A percentile compares a stretch with the other conserved stretches of the same genome.
Conservation (phyloP, 2,888 invertebrate genomes). For the Pterostichus niger region DNA sequence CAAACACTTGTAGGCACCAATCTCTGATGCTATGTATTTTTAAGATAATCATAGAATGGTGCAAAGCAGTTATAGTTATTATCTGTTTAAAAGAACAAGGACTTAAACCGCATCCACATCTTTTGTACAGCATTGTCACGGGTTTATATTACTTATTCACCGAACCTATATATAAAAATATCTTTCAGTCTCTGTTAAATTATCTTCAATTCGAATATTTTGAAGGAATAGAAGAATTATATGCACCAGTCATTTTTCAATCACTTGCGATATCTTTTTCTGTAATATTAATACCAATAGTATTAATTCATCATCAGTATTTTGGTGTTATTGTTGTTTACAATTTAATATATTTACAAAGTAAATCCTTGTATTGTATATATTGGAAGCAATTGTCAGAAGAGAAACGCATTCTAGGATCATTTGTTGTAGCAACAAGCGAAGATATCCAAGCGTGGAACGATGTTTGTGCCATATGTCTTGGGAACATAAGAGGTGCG, state of each 20-base stretch:
- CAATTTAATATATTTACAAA: slow-evolving; percentile 80
- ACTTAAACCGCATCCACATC: slow-evolving; percentile 84
- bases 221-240: slow-evolving; percentile 85
- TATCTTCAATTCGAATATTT: slow-evolving; percentile 81
- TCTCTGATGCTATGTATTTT: slow-evolving; percentile 82
- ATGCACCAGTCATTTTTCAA: slow-evolving; percentile 83
- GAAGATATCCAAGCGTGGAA: slow-evolving; percentile 85
- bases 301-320: slow-evolving; percentile 72
- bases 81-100: slow-evolving; percentile 86
- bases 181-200: slow-evolving; percentile 80
- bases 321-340: slow-evolving; percentile 80
- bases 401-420: slow-evolving; percentile 73
- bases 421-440: slow-evolving; percentile 79
- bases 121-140: slow-evolving; percentile 82
- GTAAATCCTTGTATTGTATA: slow-evolving; percentile 79
- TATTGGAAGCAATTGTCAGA: slow-evolving; percentile 72
- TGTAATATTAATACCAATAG: slow-evolving; percentile 77
- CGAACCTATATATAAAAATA: slow-evolving; percentile 84
- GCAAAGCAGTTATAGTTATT: slow-evolving; percentile 82
- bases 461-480: slow-evolving; percentile 89
- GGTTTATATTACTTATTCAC: slow-evolving; percentile 85
- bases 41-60: slow-evolving; percentile 88
- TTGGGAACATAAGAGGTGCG: slow-evolving; percentile 85
- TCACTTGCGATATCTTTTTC: slow-evolving; percentile 78
- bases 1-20: slow-evolving; percentile 74